Conservation (phyloP, 2,888 invertebrate genomes). For the Geotrupes spiniger region DNA sequence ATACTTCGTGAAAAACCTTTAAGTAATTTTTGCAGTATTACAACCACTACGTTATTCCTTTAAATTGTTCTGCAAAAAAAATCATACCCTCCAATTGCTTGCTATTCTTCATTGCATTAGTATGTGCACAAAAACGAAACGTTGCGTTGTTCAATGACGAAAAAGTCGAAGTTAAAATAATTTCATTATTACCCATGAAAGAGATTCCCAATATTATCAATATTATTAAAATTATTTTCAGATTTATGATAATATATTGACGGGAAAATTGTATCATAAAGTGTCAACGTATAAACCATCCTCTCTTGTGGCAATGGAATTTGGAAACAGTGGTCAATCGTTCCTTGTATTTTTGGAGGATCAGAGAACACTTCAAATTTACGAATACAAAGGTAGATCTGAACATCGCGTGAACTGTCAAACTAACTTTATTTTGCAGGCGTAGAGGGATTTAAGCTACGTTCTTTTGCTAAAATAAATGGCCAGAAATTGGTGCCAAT, state of each 20-base stretch:
- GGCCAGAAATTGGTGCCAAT: slow-evolving; percentile 45
- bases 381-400: slow-evolving; percentile 51
- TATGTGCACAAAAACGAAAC: no score
- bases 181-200: no score
- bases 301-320: slow-evolving; percentile 48
- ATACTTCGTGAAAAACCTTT: no score
- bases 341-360: slow-evolving; percentile 54
- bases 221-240: slow-evolving; percentile 29
- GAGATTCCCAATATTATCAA: background rate
- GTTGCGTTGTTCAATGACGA: no score
- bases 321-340: slow-evolving; percentile 50
- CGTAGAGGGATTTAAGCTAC: slow-evolving; percentile 49
- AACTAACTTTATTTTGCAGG: slow-evolving; percentile 37
- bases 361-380: slow-evolving; percentile 44
- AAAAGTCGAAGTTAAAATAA: no score
- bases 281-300: slow-evolving; percentile 52
- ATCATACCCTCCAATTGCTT: no score
- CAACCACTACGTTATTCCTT: no score
- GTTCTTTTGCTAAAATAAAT: slow-evolving; percentile 42
- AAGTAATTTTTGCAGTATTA: no score
- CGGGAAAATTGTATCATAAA: slow-evolving; percentile 53
- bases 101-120: no score
- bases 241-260: slow-evolving; percentile 50
- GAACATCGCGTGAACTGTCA: background rate
- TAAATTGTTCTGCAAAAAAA: no score